Evolutionary conservation across 2,888 invertebrate genomes (phyloP), one percentile per base, ranked within the genome.

Genomic region (Sminthurinus aureus): DNA sequence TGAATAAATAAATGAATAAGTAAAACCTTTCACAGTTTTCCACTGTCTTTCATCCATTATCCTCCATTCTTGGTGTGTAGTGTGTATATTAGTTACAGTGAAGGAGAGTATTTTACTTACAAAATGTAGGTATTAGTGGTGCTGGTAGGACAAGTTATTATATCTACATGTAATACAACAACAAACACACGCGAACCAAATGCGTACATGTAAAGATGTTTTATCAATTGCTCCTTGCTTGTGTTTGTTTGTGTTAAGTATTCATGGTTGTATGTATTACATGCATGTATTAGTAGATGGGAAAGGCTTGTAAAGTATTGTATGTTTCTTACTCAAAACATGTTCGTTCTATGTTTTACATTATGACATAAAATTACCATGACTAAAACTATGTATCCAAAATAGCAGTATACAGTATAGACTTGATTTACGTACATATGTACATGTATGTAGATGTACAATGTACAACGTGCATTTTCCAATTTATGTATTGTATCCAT

Each of bases 1-100:
- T 78, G 78, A 78, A 78, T 78, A 78, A 52, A 77, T 77, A 77
- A 77, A 77, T 77, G 51, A 77, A 78, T 78, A 78, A 58, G 50
- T 78, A 78, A 78, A 71, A 24, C 26, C 22, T 71, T 71, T 71
- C 71, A 26, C 26, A 71, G 24, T 71, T 71, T 71, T 71, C 12
- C 71, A 71, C 71, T 71, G 69, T 22, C 69, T 22, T 69, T 69
- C 22, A n/a, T 18, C 22, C 20, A 69, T 69, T 69, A 69, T 22
- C 22, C 20, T 69, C 69, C 22, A 22, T 22, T n/a, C 22, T 69
- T 69, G 3, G 69, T 69, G 26, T 71, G 71, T 71, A 24, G 13
- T 22, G 67, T 20, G 67, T 69, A 11, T 22, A 69, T 20, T 15
- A 11, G 67, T 38, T 38, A 38, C 11, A 20, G 67, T 69, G 67